These are phyloP conservation scores for Myotis pilosus DNA, from an alignment of 2,797 vertebrate genomes.

Conservation along the genomic window DNA sequence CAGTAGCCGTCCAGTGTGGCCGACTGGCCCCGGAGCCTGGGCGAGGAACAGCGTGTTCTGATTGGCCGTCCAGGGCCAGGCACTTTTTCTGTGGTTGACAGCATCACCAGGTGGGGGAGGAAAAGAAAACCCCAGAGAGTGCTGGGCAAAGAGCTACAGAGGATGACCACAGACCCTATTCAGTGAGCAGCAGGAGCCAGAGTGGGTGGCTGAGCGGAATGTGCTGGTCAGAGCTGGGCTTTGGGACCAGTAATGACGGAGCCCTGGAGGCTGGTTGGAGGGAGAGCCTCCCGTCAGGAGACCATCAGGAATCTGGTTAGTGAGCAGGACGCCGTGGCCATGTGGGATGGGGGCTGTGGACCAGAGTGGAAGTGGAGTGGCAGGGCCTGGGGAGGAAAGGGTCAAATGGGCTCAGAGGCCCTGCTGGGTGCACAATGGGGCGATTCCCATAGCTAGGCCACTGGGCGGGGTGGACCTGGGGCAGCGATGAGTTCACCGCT, in stretches of 20 bases:
- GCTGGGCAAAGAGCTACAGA: neutral
- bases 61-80: neutral
- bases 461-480: neutral
- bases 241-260: neutral
- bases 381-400: neutral
- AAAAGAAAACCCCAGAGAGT: neutral
- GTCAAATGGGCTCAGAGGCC: neutral
- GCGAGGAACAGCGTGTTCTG: neutral
- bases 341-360: neutral
- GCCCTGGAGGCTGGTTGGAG: neutral
- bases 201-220: neutral
- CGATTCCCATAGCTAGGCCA: fast-evolving
- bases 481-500: slow-evolving; percentile 36
- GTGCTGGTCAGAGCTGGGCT: neutral
- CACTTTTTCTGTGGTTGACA: neutral
- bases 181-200: neutral
- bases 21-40: neutral
- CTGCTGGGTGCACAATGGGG: neutral
- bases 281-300: neutral
- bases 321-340: neutral
- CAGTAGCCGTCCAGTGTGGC: neutral
- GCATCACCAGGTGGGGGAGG: neutral
- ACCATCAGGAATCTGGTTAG: neutral
- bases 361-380: neutral
- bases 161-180: neutral